Conservation (phyloP, 2,113 vertebrate genomes). For the Halcyon malimbica region DNA sequence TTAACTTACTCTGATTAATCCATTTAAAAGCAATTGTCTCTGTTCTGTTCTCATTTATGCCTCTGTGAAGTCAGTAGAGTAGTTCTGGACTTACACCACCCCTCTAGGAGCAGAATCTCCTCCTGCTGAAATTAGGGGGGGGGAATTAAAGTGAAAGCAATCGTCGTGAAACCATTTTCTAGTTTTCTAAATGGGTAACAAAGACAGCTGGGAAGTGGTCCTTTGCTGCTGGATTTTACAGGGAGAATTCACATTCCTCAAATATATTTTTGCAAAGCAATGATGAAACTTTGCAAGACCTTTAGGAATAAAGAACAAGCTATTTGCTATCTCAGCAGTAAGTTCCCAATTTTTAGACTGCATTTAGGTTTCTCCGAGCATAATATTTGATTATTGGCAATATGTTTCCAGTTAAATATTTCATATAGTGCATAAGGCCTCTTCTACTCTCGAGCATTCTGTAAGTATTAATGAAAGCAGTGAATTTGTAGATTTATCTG, state of each 20-base stretch:
- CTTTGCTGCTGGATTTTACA: slow-evolving; percentile 27
- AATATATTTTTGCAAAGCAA: slow-evolving; percentile 7
- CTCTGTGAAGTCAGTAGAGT: slow-evolving; percentile 31
- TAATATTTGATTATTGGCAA: slow-evolving; percentile 62
- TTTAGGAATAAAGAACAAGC: slow-evolving; percentile 18
- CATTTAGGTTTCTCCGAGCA: slow-evolving; percentile 3
- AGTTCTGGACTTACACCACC: slow-evolving; percentile 12
- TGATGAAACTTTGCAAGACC: slow-evolving; percentile 37
- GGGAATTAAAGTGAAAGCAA: background rate
- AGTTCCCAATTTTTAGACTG: slow-evolving; percentile 20
- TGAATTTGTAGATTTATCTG: slow-evolving; percentile 33
- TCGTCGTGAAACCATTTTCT: slow-evolving; percentile 10
- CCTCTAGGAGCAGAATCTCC: slow-evolving; percentile 22
- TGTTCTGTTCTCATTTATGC: slow-evolving; percentile 10
- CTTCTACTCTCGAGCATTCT: background rate
- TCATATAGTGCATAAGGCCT: slow-evolving; percentile 47
- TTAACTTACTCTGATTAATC: slow-evolving; percentile 60
- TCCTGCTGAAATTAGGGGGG: background rate
- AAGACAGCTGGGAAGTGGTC: slow-evolving; percentile 3
- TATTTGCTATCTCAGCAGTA: slow-evolving; percentile 57
- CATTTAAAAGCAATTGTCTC: slow-evolving; percentile 58
- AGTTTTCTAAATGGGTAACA: background rate
- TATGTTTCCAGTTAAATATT: slow-evolving; percentile 65
- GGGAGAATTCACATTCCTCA: background rate
- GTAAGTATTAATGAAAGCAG: slow-evolving; percentile 48